phyloP scores from a whole-genome alignment of 2,797 vertebrate genomes.

The Spinibarbus caldwelli region DNA sequence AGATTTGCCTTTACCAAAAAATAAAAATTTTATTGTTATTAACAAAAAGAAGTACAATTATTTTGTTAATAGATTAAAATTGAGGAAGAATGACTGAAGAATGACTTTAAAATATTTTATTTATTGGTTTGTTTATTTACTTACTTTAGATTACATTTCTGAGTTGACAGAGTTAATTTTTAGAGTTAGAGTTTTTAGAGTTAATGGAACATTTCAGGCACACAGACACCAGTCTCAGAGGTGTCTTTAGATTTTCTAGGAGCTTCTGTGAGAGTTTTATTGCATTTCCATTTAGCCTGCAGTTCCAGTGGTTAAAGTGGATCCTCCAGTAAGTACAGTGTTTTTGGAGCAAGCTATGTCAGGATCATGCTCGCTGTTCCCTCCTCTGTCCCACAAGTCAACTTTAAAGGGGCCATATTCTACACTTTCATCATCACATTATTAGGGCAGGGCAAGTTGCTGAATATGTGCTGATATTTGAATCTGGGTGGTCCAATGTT shows the following conservation, averaged over 20 bases:
- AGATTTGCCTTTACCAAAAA: too few relatives aligned
- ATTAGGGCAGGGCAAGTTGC: neutral
- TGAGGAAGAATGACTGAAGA: neutral
- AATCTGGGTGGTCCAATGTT: neutral
- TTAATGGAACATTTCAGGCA: neutral
- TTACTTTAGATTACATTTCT: neutral
- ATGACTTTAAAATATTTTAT: neutral
- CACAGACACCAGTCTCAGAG: too few relatives aligned
- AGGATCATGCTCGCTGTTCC: too few relatives aligned
- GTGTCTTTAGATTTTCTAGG: neutral
- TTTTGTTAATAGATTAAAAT: neutral
- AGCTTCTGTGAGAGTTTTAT: slow-evolving; percentile 38
- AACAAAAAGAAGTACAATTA: neutral
- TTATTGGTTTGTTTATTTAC: neutral
- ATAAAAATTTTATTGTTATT: neutral
- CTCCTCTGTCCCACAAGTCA: neutral
- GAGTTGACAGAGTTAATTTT: neutral
- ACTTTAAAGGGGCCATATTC: neutral
- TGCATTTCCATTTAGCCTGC: slow-evolving; percentile 56
- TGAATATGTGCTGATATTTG: neutral
- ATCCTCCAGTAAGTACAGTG: slow-evolving; percentile 55
- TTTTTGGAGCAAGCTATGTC: too few relatives aligned
- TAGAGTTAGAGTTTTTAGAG: neutral
- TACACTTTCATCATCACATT: neutral
- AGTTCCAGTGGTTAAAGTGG: slow-evolving; percentile 53